A percentile compares a stretch with the other conserved stretches of the same genome.
Conservation (phyloP, 2,888 invertebrate species). For the Timema cristinae region DNA sequence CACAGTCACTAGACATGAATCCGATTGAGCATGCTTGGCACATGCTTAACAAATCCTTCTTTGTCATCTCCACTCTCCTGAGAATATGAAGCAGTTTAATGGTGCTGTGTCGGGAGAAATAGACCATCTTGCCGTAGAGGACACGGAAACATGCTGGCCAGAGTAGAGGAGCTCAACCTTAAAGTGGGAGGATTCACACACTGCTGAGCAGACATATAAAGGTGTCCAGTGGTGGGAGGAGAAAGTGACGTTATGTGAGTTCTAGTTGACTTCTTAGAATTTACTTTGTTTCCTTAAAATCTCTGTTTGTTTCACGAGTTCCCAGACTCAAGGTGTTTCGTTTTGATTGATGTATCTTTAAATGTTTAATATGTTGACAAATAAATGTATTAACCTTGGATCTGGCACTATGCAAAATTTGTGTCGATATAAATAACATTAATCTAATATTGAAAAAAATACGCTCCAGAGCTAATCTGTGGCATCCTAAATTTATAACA, state of each 20-base stretch:
- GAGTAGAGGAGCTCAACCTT: not conserved
- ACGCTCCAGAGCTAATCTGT: too few relatives aligned
- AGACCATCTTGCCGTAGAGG: not conserved
- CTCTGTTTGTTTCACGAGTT: not conserved
- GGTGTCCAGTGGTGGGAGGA: not conserved
- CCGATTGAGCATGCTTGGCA: not conserved
- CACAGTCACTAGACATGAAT: slow-evolving; percentile 8
- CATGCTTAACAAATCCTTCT: not conserved
- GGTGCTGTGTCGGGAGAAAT: not conserved
- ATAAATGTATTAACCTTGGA: not conserved
- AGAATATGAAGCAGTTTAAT: not conserved
- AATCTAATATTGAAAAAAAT: too few relatives aligned
- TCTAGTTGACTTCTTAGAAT: not conserved
- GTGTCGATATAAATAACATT: too few relatives aligned
- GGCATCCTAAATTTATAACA: too few relatives aligned
- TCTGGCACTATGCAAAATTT: too few relatives aligned
- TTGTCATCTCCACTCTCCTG: not conserved
- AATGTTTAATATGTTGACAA: too few relatives aligned
- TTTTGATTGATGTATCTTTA: not conserved
- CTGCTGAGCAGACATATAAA: not conserved
- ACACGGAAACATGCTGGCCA: not conserved
- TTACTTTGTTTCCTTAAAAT: not conserved
- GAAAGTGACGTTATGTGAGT: not conserved
- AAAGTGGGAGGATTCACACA: not conserved
- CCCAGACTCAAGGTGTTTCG: not conserved